Evolutionary conservation across 2,797 vertebrate genomes (phyloP), one percentile per base, ranked within the genome.

Genomic region (Iguana delicatissima): DNA sequence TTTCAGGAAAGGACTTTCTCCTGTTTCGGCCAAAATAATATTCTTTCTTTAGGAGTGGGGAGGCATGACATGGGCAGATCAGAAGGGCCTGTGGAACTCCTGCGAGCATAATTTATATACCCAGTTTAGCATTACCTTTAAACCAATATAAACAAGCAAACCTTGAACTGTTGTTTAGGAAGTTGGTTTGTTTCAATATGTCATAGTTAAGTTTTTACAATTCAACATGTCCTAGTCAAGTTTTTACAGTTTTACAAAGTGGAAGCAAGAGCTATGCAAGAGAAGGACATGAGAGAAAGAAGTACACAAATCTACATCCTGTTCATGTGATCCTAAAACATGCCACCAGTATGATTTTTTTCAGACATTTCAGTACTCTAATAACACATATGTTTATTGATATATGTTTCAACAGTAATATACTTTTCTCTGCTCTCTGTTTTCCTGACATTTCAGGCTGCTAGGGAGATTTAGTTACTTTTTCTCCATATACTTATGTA

Each of bases 401-500:
- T 72, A 89, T 69, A 42, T 12, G 46, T 14, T 35, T 64, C 4
- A 59, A 64, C 92, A 62, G 80, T 89, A 59, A 89, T 91, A 92
- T 81, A 72, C 26, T 42, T 57, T 8, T 18, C 1, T 69, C 72
- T 94, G 80, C 26, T 42, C 89, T 46, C 55, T 80, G 80, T 92
- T 57, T 24, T 73, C 20, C 7, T 89, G 57, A n/a, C 1, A 52
- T 42, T 85, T 90, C 89, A 50, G 29, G 83, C 55, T 89, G 94
- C 82, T 91, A 82, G 82, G 57, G 90, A 94, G 89, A 89, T 92
- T 92, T 91, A 95, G 90, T 80, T 88, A 26, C 57, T 92, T 52
- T 10, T 67, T 20, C 10, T 42, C 29, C 88, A 72, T 73, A 72
- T 91, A 94, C 22, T 76, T 52, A 0, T 50, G 32, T 52, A 24